These are phyloP conservation scores for Dryococelus australis DNA, from an alignment of 2,888 invertebrate genomes.

Conservation along the genomic window DNA sequence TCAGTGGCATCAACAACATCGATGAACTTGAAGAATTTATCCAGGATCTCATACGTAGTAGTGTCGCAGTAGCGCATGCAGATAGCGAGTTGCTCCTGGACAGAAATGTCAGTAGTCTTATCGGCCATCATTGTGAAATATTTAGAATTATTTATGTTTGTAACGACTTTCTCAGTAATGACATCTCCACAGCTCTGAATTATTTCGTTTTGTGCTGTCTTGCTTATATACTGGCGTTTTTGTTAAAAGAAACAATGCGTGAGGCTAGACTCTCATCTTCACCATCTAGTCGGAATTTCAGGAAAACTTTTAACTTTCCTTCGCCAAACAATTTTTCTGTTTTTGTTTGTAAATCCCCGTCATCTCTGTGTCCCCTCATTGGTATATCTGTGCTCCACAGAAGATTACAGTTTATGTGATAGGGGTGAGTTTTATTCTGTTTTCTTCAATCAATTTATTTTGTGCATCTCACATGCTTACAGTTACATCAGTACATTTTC, in stretches of 20 bases:
- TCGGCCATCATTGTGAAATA: neutral
- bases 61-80: neutral
- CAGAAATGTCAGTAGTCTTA: neutral
- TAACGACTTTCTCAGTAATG: neutral
- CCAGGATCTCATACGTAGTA: neutral
- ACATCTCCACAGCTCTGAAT: neutral
- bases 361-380: slow-evolving; percentile 6
- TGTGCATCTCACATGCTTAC: neutral
- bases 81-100: neutral
- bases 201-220: neutral
- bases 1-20: neutral
- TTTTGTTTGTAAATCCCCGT: neutral
- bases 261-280: neutral
- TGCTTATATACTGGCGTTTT: neutral
- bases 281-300: neutral
- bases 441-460: neutral
- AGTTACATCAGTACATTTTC: neutral
- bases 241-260: neutral
- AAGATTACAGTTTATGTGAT: neutral
- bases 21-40: neutral
- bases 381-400: slow-evolving; percentile 19
- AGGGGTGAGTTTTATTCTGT: neutral
- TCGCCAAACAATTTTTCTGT: neutral
- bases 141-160: slow-evolving; percentile 3
- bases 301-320: neutral